Conservation (phyloP, 2,888 invertebrate species). For the Hoplodrina ambigua region DNA sequence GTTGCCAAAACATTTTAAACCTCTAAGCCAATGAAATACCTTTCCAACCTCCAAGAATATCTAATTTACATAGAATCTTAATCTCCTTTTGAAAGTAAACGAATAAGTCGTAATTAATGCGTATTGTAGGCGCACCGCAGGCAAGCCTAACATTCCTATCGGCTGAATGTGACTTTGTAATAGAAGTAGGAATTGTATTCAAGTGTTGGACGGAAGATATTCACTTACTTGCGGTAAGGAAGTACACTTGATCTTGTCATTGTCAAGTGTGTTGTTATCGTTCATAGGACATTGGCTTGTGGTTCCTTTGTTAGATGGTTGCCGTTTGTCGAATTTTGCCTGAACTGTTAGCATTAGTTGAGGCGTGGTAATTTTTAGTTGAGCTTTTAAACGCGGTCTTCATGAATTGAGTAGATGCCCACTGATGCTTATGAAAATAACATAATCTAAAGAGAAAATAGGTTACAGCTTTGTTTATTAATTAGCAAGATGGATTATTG, state of each 20-base stretch:
- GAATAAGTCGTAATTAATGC: conserved; percentile 36
- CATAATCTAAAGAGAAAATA: too few species aligned
- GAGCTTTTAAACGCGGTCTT: too few species aligned
- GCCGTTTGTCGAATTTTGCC: too few species aligned
- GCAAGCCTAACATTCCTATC: conserved; percentile 9
- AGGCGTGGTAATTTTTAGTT: too few species aligned
- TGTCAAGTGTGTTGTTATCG: conserved; percentile 24
- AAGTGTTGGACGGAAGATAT: conserved; percentile 16
- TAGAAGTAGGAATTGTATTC: conserved; percentile 1
- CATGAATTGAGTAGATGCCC: too few species aligned
- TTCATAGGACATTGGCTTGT: not conserved
- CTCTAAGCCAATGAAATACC: conserved; percentile 4
- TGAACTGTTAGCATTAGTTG: too few species aligned
- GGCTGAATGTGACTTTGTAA: conserved; percentile 11
- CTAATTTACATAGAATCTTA: conserved; percentile 16
- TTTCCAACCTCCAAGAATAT: conserved; percentile 21
- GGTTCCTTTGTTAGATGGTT: too few species aligned
- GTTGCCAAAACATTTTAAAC: conserved; percentile 11
- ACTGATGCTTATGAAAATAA: too few species aligned
- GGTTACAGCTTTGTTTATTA: too few species aligned
- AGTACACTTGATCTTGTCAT: conserved; percentile 42
- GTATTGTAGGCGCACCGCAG: conserved; percentile 22
- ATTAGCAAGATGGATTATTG: too few species aligned
- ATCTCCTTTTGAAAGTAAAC: conserved; percentile 35
- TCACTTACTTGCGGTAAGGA: conserved; percentile 49